phyloP scores from a whole-genome alignment of 2,797 vertebrate genomes.

The Danio albolineatus region DNA sequence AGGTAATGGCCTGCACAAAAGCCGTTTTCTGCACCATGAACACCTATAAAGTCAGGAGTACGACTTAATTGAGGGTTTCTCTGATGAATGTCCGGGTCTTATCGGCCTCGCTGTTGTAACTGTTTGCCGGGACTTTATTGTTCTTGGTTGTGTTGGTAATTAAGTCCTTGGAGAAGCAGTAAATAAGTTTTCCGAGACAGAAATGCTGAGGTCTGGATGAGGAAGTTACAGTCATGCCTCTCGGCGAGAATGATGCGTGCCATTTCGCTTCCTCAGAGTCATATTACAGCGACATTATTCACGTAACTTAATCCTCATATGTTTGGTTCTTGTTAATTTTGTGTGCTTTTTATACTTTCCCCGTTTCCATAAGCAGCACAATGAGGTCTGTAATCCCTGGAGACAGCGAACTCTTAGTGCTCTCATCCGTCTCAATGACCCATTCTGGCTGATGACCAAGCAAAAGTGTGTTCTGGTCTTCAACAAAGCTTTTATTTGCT shows the following conservation, averaged over 20 bases:
- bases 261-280: constrained; percentile 7
- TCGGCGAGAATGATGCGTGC: constrained; percentile 26
- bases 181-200: constrained; percentile 54
- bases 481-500: constrained; percentile 17
- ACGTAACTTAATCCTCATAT: not conserved
- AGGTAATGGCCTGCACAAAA: constrained; percentile 57
- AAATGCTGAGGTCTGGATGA: constrained; percentile 41
- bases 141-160: constrained; percentile 60
- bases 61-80: constrained; percentile 50
- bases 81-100: constrained; percentile 56
- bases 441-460: constrained; percentile 9
- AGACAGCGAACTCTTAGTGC: constrained; percentile 35
- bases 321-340: constrained; percentile 7
- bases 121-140: constrained; percentile 58
- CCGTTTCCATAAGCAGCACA: constrained; percentile 1
- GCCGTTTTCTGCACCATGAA: constrained; percentile 51
- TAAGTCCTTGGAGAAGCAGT: constrained; percentile 55
- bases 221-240: constrained; percentile 1
- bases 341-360: not conserved
- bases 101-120: constrained; percentile 50
- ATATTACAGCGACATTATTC: not conserved
- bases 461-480: not conserved
- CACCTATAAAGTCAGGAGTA: constrained; percentile 54
- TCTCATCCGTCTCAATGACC: not conserved
- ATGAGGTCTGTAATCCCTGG: constrained; percentile 45